Base-by-base conservation (phyloP, 1,140 invertebrate genomes). In the Saccostrea cuccullata region DNA sequence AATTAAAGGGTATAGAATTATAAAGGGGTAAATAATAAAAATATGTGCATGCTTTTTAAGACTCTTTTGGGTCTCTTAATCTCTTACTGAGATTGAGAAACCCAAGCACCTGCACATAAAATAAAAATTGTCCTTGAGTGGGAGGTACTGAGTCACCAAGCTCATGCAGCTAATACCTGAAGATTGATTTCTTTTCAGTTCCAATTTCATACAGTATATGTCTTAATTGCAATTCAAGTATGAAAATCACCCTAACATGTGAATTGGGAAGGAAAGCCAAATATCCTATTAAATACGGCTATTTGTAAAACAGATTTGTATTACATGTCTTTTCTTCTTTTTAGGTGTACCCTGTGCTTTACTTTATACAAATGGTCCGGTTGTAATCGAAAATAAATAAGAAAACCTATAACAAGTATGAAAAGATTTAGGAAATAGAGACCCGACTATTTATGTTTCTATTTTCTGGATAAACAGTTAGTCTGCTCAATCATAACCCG, bases 341-440 rank as follows among this genome's bases (percentile, higher is more conserved):
- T 64, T 20, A 64, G n/a, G n/a, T 64, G 17, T 47, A 6, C 47
- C 9, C 47, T 36, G 9, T 6, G 0, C 47, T 47, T 47, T 47
- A 47, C 47, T 6, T 60, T n/a, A 20, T 64, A 64, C 58, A 64
- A 64, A 64, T 64, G 17, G n/a, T n/a, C n/a, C 58, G n/a, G 1
- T 64, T 64, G 58, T 20, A 73, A 73, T 73, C 26, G 70, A 73
- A 73, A 73, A 73, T 73, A 73, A 73, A 73, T 73, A 73, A 30
- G 70, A 30, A 73, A 23, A 73, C 12, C 30, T 23, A 30, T 17
- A n/a, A 20, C 23, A 20, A 67, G 2, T 23, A n/a, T 17, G 23
- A n/a, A 64, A 17, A 67, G 15, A 67, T n/a, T 67, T 6, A 23
- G 17, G 23, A 67, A 36, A 67, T 23, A 20, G 60, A 67, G 20